Evolutionary conservation across 2,113 vertebrate genomes (phyloP).

Genomic region (Amphiprion ocellaris): DNA sequence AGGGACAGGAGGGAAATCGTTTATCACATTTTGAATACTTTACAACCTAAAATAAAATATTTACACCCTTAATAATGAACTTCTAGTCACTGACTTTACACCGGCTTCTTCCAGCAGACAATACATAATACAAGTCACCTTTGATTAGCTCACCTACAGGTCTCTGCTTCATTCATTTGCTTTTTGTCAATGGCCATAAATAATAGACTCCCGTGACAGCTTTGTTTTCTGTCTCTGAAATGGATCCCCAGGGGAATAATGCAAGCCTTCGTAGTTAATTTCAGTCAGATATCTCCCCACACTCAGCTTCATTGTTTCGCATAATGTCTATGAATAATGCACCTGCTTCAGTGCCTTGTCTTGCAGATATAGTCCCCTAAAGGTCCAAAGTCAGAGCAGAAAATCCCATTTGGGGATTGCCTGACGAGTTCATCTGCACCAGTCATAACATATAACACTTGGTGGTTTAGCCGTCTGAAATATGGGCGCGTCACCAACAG

Average conservation of each 20-base stretch:
- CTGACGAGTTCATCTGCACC: slow-evolving; percentile 4
- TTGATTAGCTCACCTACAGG: slow-evolving; percentile 15
- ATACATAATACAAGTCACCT: slow-evolving; percentile 5
- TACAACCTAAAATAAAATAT: slow-evolving; percentile 49
- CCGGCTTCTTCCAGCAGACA: slow-evolving; percentile 23
- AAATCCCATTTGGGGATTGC: slow-evolving; percentile 29
- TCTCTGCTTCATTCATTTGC: slow-evolving; percentile 21
- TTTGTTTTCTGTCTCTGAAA: slow-evolving; percentile 45
- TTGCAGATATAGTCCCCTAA: slow-evolving; percentile 32
- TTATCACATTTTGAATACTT: slow-evolving; percentile 58
- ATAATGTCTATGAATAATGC: slow-evolving; percentile 70
- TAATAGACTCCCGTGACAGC: slow-evolving; percentile 47
- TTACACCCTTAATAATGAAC: slow-evolving; percentile 56
- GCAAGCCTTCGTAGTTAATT: slow-evolving; percentile 49
- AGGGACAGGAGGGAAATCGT: slow-evolving; percentile 27
- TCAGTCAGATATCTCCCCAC: slow-evolving; percentile 43
- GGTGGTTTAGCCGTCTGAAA: slow-evolving; percentile 13
- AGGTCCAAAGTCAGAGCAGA: slow-evolving; percentile 23
- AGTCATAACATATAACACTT: background rate
- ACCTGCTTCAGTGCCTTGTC: slow-evolving; percentile 46
- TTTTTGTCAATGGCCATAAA: slow-evolving; percentile 40
- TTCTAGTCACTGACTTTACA: slow-evolving; percentile 5
- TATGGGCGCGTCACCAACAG: background rate
- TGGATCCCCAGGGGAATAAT: slow-evolving; percentile 44
- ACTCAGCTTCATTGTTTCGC: slow-evolving; percentile 55